Base-by-base conservation (phyloP, 2,888 invertebrate genomes). In the Stenotaenia linearis region DNA sequence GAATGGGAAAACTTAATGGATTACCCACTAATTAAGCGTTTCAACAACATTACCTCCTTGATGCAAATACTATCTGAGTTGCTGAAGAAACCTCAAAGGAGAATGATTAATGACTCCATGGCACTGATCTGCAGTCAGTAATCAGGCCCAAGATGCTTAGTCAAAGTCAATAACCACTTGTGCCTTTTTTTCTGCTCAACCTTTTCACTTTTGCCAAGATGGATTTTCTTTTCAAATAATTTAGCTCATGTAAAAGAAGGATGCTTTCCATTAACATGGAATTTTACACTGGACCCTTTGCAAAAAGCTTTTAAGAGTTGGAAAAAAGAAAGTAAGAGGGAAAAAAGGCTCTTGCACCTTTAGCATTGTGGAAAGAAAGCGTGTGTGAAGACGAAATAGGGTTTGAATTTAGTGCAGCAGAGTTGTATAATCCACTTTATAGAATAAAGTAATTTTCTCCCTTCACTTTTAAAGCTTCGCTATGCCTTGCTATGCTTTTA, bases 21-120 rank as follows among this genome's bases (percentile, higher is more conserved):
- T 56, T 56, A 56, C 56, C 56, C 56, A 56, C 56, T 56, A 56
- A 56, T 56, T 56, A 56, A 56, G 56, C 56, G 56, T 56, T 56
- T 56, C 56, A 56, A 56, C 56, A 56, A 56, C 56, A 56, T 56
- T 56, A 18, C 56, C 56, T 56, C 56, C 56, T 56, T 56, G 56
- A 56, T 56, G 56, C 56, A 56, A 56, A 56, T 56, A 56, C 56
- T 56, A 56, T 56, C 56, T 56, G 56, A 56, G 56, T 56, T 21
- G n/a, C 21, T 56, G 18, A 23, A 56, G 23, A 10, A 56, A 56
- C 56, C 56, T 56, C 56, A 56, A 56, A 56, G 18, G 56, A 56
- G 56, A 23, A 56, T 56, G 56, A 56, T 56, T 56, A 56, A 56
- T 56, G 56, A 56, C 56, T 56, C 56, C 21, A 18, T 56, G 23